Conservation (phyloP, 2,797 vertebrate species). For the Crenuchus spilurus region DNA sequence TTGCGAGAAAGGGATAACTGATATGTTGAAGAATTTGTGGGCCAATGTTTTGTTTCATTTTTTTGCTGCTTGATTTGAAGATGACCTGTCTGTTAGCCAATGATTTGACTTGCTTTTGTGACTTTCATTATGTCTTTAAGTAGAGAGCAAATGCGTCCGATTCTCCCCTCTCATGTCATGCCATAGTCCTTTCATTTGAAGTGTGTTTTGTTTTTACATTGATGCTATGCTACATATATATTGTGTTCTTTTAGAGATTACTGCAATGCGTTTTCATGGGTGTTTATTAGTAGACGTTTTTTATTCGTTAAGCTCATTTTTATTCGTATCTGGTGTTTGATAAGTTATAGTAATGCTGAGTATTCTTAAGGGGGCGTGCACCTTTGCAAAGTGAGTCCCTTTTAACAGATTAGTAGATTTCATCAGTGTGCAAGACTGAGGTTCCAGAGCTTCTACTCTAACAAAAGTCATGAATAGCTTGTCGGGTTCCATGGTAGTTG, state of each 20-base stretch:
- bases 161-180: constrained; percentile 61
- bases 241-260: constrained; percentile 79
- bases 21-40: constrained; percentile 64
- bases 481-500: constrained; percentile 55
- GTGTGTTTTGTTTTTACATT: constrained; percentile 65
- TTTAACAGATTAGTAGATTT: constrained; percentile 29
- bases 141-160: constrained; percentile 64
- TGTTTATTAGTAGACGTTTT: constrained; percentile 67
- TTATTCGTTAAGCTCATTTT: constrained; percentile 68
- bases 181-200: constrained; percentile 76
- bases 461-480: constrained; percentile 43
- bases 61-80: constrained; percentile 70
- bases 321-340: constrained; percentile 64
- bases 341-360: constrained; percentile 69
- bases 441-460: constrained; percentile 38
- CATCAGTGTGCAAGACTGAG: constrained; percentile 47
- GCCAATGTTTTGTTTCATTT: constrained; percentile 65
- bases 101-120: constrained; percentile 58
- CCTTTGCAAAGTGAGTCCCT: constrained; percentile 62
- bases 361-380: constrained; percentile 63
- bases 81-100: constrained; percentile 60
- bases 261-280: constrained; percentile 79
- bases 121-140: constrained; percentile 52
- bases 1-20: constrained; percentile 59
- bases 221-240: constrained; percentile 71